Evolutionary conservation across 2,113 vertebrate genomes (phyloP), one percentile per base, ranked within the genome.

Genomic region (Psittacara wagleri): DNA sequence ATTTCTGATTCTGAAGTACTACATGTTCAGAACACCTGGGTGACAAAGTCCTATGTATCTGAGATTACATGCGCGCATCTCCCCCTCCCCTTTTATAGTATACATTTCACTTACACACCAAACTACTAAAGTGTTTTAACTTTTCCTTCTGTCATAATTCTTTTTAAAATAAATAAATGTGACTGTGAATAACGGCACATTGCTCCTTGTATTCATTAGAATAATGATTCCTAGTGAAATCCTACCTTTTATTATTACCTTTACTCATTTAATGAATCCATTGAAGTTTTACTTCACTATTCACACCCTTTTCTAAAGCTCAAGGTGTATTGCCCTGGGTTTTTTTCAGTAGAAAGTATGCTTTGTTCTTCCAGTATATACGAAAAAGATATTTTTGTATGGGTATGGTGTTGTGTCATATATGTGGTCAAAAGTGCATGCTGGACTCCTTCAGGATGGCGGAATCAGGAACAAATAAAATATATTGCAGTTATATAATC

Each of bases 1-100:
- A 76, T 91, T 96, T 94, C 92, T 96, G 91, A 97, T 97, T 93
- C 67, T 67, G 57, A 46, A 81, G 75, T 31, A 66, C 37, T 61
- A 90, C 52, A 74, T 43, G 84, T 69, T 37, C 3, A 4, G 86
- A 90, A 94, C 11, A 91, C 75, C 79, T 69, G 54, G 29, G 49
- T 91, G 55, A 75, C 66, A 31, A 91, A 96, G 62, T 64, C 28
- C 39, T 0, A 0, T 64, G 27, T 64, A 7, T 78, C 72, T 92
- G 55, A 14, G 39, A 66, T 77, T 41, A 17, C 11, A 25, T 2
- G 17, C 10, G 31, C 48, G 28, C 14, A 25, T 31, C 33, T n/a
- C 24, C 3, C 14, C 4, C 25, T 7, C 31, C 16, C 39, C 73
- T 87, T 95, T 86, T 70, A 25, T 44, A 79, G 90, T 62, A 57